phyloP scores from a whole-genome alignment of 2,888 invertebrate genomes.

The Drosophila anceps region DNA sequence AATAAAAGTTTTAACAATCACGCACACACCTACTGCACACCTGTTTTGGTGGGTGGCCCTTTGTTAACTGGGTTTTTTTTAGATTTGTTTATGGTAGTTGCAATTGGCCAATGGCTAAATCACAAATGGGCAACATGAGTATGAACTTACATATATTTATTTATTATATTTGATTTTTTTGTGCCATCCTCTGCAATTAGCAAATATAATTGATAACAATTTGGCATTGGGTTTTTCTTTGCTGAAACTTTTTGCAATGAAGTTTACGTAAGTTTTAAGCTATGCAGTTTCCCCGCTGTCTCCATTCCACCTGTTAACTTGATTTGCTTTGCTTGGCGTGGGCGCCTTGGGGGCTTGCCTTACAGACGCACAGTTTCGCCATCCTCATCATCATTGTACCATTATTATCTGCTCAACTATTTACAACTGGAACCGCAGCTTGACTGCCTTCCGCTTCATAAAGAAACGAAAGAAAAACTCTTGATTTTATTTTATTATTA shows the following conservation, averaged over 20 bases:
- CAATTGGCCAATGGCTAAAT: slow-evolving; percentile 43
- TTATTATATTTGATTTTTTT: neutral
- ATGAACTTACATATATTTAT: neutral
- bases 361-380: slow-evolving; percentile 45
- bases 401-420: slow-evolving; percentile 8
- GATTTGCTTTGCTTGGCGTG: slow-evolving; percentile 12
- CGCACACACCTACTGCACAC: slow-evolving; percentile 6
- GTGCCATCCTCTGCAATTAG: slow-evolving; percentile 54
- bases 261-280: slow-evolving; percentile 57
- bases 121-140: slow-evolving; percentile 29
- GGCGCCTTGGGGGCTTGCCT: slow-evolving; percentile 40
- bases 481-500: slow-evolving; percentile 22
- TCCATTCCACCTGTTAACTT: neutral
- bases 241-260: slow-evolving; percentile 22
- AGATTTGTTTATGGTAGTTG: slow-evolving; percentile 8
- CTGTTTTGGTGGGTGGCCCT: slow-evolving; percentile 49
- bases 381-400: slow-evolving; percentile 10
- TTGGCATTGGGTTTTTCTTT: slow-evolving; percentile 20
- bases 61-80: slow-evolving; percentile 38
- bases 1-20: slow-evolving; percentile 19
- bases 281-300: neutral
- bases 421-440: slow-evolving; percentile 1
- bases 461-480: slow-evolving; percentile 11
- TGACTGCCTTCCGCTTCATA: slow-evolving; percentile 12
- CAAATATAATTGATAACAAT: slow-evolving; percentile 51